Percentiles rank a stretch among this genome's conserved stretches.
These are phyloP conservation scores for Riparia riparia DNA, from an alignment of 2,113 vertebrate species.

Conservation along the genomic window DNA sequence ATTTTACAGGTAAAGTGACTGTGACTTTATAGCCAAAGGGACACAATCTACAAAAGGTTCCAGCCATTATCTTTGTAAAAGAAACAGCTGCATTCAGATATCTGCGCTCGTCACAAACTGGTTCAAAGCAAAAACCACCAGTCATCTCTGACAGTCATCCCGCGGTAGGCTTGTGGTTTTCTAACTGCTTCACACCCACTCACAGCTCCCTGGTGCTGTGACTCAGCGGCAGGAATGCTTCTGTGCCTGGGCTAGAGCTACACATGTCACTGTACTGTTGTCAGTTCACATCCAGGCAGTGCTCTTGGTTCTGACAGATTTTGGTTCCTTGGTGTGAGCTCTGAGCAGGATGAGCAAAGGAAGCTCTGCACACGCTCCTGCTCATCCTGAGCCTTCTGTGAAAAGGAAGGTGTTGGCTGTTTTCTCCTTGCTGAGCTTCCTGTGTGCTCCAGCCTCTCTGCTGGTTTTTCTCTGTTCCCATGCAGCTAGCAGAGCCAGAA, in stretches of 20 bases:
- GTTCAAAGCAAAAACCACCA: background rate
- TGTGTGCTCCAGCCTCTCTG: background rate
- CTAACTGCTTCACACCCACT: background rate
- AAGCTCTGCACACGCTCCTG: background rate
- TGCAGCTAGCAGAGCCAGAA: background rate
- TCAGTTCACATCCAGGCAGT: background rate
- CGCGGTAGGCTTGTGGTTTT: background rate
- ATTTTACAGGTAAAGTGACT: background rate
- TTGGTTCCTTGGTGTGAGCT: background rate
- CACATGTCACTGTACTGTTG: background rate
- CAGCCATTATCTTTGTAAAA: background rate
- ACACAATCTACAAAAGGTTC: background rate
- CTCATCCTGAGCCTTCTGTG: background rate
- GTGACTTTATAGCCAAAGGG: background rate
- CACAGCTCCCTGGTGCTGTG: background rate
- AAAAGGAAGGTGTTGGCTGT: background rate
- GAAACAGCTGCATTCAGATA: background rate
- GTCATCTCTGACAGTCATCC: background rate
- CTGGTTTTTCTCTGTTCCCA: background rate
- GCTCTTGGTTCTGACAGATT: background rate
- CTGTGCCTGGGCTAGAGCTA: background rate
- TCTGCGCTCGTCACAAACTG: background rate
- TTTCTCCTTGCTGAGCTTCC: background rate
- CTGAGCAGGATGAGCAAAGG: background rate
- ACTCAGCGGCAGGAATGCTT: conserved; percentile 19